Percentiles rank a stretch among this genome's conserved stretches.
Conservation (phyloP, 2,888 invertebrate genomes). For the Pyralis farinalis region DNA sequence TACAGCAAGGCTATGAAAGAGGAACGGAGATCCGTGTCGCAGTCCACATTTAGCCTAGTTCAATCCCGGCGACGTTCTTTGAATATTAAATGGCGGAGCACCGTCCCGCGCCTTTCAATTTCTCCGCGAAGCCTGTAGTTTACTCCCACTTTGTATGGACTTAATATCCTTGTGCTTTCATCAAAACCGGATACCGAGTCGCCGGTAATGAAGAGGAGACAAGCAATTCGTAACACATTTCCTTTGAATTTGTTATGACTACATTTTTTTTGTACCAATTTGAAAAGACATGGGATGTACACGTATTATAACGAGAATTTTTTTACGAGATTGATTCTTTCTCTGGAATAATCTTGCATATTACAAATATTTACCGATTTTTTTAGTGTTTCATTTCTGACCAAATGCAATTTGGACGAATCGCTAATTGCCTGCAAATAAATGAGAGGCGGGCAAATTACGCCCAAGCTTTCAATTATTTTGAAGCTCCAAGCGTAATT, state of each 20-base stretch:
- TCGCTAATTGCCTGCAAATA: too few relatives aligned
- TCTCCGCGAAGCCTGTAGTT: constrained; percentile 41
- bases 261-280: background rate
- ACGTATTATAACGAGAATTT: too few relatives aligned
- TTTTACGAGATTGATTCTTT: too few relatives aligned
- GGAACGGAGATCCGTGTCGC: constrained; percentile 58
- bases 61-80: constrained; percentile 59
- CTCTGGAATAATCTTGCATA: too few relatives aligned
- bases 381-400: too few relatives aligned
- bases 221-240: constrained; percentile 2
- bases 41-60: constrained; percentile 62
- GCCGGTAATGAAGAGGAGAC: constrained; percentile 17
- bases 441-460: too few relatives aligned
- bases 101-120: constrained; percentile 55
- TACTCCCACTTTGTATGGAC: constrained; percentile 40
- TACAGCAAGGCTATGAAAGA: constrained; percentile 34
- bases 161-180: constrained; percentile 30
- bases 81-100: constrained; percentile 60
- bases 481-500: too few relatives aligned
- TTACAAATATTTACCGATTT: too few relatives aligned
- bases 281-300: too few relatives aligned
- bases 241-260: background rate
- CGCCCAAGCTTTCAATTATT: too few relatives aligned
- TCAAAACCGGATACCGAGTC: constrained; percentile 31
- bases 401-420: too few relatives aligned